A percentile compares a stretch with the other conserved stretches of the same genome.
phyloP scores from a whole-genome alignment of 1,140 invertebrate genomes.

The Apis cerana region DNA sequence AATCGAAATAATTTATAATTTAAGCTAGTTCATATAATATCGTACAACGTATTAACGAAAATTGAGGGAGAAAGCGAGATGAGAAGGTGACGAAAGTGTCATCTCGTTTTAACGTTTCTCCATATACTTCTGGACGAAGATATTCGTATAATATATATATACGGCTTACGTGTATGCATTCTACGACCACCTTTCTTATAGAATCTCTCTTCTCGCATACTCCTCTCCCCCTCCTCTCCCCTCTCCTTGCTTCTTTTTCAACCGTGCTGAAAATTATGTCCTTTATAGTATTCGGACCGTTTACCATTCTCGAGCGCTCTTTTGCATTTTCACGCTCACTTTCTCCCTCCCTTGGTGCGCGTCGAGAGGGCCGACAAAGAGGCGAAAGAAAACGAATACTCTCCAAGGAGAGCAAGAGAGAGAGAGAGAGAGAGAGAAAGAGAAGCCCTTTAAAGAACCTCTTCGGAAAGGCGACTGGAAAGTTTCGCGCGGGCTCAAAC shows the following conservation, averaged over 20 bases:
- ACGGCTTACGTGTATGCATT: no score
- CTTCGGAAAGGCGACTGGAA: constrained; percentile 17
- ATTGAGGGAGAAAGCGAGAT: no score
- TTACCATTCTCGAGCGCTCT: constrained; percentile 40
- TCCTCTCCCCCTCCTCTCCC: neutral
- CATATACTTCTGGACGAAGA: no score
- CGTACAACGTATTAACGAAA: no score
- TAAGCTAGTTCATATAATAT: no score
- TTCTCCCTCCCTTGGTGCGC: neutral
- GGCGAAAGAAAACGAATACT: constrained; percentile 36
- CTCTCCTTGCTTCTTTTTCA: neutral
- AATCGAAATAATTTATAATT: neutral
- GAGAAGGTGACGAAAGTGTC: no score
- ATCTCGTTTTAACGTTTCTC: no score
- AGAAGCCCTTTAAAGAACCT: neutral
- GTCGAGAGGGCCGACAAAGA: constrained; percentile 22
- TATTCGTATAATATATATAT: no score
- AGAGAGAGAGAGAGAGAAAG: no score
- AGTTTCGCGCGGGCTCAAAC: constrained; percentile 22
- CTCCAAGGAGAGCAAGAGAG: neutral
- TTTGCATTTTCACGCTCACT: constrained; percentile 43
- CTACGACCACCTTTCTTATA: no score
- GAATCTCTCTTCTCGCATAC: neutral
- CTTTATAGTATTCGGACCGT: constrained; percentile 40
- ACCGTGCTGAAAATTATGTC: constrained; percentile 25